Evolutionary conservation across 2,113 vertebrate species (phyloP), one percentile per base, ranked within the genome.

Genomic region (Deroptyus accipitrinus): DNA sequence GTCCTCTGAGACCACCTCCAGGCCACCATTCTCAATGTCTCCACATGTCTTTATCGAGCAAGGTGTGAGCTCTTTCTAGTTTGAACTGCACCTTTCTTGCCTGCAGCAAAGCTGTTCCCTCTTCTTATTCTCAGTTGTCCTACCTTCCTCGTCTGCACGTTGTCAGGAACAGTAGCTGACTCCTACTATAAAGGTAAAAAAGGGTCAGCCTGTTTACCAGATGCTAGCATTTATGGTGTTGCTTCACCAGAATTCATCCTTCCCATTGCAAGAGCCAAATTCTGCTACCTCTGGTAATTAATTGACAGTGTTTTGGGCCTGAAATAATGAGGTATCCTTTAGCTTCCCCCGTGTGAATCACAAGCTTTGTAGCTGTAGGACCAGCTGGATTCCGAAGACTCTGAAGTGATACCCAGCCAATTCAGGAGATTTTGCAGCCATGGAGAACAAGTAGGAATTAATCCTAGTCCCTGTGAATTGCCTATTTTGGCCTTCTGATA

Each of bases 71-170:
- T 83, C 55, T 90, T 92, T 86, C 70, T 91, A 74, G 69, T 94
- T 94, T 64, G 48, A 70, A 39, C 72, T 69, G 83, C 68, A 95
- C 90, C 83, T 96, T 93, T 63, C 75, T 93, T 95, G 84, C 75
- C 77, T 93, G 80, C 55, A 83, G 82, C 86, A 94, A 85, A 93
- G 63, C 61, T 80, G 57, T 76, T 84, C 44, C 33, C 66, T 93
- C 46, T 86, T 77, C 55, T 13, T 30, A 6, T 68, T 92, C 88
- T 77, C 39, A 54, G 73, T 85, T 89, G 66, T 86, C 64, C 81
- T 54, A 54, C 70, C 66, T 93, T 95, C 52, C 55, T 92, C 6
- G 5, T 91, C 95, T 83, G 77, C 81, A 52, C 7, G 0, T 64
- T 90, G 92, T 95, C 95, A 92, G 86, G 37, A 94, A 24, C 77